Percentiles rank a stretch among this genome's conserved stretches.
Conservation (phyloP, 2,113 vertebrate genomes). For the Oncorhynchus masou region DNA sequence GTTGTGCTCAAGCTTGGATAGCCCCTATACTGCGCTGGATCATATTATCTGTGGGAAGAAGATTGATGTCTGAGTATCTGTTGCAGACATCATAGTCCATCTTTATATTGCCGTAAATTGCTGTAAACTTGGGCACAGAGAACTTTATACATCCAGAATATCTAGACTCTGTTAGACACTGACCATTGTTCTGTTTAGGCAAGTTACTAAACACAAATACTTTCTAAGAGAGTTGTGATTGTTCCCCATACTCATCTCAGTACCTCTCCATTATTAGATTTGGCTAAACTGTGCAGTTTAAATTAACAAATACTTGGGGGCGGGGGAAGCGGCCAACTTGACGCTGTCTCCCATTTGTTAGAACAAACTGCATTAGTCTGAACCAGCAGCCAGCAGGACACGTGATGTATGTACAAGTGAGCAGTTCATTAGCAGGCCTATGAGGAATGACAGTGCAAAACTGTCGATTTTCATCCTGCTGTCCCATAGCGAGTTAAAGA, state of each 20-base stretch:
- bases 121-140: not conserved
- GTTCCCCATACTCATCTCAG: not conserved
- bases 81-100: constrained; percentile 20
- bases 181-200: not conserved
- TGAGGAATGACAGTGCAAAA: constrained; percentile 24
- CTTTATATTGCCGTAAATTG: constrained; percentile 7
- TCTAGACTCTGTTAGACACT: not conserved
- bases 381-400: not conserved
- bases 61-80: constrained; percentile 24
- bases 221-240: not conserved
- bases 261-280: not conserved
- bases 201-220: not conserved
- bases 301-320: not conserved
- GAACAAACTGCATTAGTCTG: constrained; percentile 16
- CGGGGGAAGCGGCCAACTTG: not conserved
- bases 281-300: not conserved
- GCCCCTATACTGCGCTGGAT: constrained; percentile 27
- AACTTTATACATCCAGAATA: not conserved
- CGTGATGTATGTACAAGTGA: constrained; percentile 8
- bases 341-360: constrained; percentile 1
- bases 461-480: constrained; percentile 28
- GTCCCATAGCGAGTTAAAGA: constrained; percentile 10
- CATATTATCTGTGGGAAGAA: constrained; percentile 29
- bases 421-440: constrained; percentile 18
- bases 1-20: constrained; percentile 28